Evolutionary conservation across 2,797 vertebrate species (phyloP).

Genomic region (Babyrousa celebensis): DNA sequence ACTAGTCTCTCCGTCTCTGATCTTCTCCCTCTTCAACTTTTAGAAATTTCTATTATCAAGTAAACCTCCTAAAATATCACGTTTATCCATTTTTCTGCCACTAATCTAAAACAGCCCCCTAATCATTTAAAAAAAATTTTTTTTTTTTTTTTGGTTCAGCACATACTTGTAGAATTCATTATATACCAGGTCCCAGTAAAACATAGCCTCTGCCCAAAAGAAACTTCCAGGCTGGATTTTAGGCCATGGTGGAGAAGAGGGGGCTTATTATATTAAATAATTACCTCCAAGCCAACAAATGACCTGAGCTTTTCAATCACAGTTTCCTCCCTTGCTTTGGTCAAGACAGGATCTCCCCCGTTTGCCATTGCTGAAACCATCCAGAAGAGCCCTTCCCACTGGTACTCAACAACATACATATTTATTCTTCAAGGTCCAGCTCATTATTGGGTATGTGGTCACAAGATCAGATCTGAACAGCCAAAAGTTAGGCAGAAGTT

Average conservation of each 20-base stretch:
- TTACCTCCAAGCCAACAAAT: background rate
- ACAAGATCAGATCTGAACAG: background rate
- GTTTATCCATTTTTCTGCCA: background rate
- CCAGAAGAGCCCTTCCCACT: background rate
- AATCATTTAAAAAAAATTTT: background rate
- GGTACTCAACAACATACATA: background rate
- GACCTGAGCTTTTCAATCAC: background rate
- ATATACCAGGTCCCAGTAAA: background rate
- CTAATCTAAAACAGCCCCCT: background rate
- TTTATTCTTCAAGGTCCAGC: background rate
- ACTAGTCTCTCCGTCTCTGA: background rate
- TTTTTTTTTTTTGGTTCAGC: background rate
- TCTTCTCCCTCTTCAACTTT: background rate
- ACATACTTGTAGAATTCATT: background rate
- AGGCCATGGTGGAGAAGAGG: background rate
- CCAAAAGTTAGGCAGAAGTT: background rate
- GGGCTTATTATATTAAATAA: background rate
- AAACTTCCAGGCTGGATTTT: background rate
- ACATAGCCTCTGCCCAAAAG: background rate
- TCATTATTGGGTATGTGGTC: background rate
- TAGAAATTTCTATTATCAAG: constrained; percentile 2
- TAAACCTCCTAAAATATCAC: background rate
- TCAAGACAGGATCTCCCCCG: background rate
- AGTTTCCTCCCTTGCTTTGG: background rate
- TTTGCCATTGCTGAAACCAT: background rate